Conservation (phyloP, 2,797 vertebrate species). For the Coluber constrictor region DNA sequence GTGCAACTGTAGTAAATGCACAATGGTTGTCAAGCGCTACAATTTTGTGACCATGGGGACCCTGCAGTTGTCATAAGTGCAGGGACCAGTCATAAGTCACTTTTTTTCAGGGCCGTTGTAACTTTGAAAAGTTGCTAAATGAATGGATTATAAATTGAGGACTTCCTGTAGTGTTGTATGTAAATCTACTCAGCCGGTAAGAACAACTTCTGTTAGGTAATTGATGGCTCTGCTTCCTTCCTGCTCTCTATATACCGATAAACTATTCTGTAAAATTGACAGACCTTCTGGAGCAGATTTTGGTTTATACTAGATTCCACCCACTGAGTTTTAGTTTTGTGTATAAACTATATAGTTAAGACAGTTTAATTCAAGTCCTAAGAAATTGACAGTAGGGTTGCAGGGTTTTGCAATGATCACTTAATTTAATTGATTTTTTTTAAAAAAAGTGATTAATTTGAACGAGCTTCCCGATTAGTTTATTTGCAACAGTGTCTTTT, state of each 20-base stretch:
- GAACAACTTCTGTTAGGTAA: background rate
- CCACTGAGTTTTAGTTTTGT: background rate
- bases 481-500: background rate
- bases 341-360: background rate
- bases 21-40: rapidly evolving
- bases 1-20: background rate
- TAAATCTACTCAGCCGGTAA: background rate
- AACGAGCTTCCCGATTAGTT: background rate
- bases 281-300: background rate
- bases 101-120: background rate
- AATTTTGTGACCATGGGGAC: background rate
- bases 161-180: background rate
- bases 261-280: background rate
- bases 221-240: background rate
- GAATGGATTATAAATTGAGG: background rate
- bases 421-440: background rate
- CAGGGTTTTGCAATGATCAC: background rate
- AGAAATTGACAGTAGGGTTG: background rate
- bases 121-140: background rate
- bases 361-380: background rate
- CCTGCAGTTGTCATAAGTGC: background rate
- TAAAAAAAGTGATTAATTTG: background rate
- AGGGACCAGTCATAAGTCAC: background rate
- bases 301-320: background rate
- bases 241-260: background rate